Conservation (phyloP, 1,140 invertebrate species). For the Heliconius nattereri region DNA sequence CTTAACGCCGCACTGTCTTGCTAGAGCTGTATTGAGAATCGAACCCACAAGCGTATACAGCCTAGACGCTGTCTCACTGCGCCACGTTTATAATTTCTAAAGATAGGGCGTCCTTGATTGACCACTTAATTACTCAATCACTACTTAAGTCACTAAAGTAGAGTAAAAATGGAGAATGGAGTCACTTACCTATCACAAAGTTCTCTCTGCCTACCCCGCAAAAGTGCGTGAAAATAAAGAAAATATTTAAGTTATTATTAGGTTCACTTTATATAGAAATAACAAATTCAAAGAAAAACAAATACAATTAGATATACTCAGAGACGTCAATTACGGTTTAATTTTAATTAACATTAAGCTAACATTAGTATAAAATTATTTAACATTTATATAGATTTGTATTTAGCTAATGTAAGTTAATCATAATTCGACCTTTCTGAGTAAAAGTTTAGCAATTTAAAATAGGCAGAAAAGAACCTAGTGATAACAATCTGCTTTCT, state of each 20-base stretch:
- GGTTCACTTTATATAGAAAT: not conserved
- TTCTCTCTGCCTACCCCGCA: constrained; percentile 13
- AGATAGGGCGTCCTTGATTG: not conserved
- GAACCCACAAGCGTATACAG: too few species aligned
- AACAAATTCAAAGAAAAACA: too few species aligned
- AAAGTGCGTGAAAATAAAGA: constrained; percentile 11
- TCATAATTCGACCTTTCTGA: not conserved
- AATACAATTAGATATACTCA: not conserved
- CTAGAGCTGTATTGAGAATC: not conserved
- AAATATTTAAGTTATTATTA: constrained; percentile 6
- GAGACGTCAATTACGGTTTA: not conserved
- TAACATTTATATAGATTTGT: too few species aligned
- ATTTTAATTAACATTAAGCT: not conserved
- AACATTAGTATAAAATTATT: too few species aligned
- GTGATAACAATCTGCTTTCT: not conserved
- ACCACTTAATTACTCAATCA: not conserved
- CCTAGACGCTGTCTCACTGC: too few species aligned
- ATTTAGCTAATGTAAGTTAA: not conserved
- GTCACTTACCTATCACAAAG: constrained; percentile 15
- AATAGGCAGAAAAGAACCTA: constrained; percentile 4
- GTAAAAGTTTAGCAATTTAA: not conserved
- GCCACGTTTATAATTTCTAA: not conserved
- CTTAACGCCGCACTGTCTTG: not conserved
- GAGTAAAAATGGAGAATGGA: constrained; percentile 3
- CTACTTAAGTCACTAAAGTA: not conserved